These are phyloP conservation scores for Phaonia tiefii DNA, from an alignment of 2,888 invertebrate species.

Conservation along the genomic window DNA sequence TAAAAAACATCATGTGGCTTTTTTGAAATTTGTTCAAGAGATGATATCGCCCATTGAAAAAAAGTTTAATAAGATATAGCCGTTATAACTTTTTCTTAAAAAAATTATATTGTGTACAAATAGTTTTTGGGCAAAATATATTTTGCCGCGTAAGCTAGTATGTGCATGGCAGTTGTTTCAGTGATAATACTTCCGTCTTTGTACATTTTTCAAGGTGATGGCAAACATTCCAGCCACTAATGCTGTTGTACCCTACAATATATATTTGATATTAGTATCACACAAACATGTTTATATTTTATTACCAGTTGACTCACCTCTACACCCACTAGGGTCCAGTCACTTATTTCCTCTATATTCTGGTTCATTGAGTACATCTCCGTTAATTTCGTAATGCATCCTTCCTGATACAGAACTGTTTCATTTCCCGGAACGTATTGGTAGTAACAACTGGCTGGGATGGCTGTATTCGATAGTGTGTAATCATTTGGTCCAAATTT, in stretches of 20 bases:
- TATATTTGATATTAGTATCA: too few relatives aligned
- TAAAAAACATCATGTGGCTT: too few relatives aligned
- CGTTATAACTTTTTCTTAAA: too few relatives aligned
- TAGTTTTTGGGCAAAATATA: too few relatives aligned
- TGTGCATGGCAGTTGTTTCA: conserved; percentile 45
- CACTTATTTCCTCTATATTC: conserved; percentile 72
- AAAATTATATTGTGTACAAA: too few relatives aligned
- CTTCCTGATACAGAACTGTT: conserved; percentile 70
- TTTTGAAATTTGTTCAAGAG: too few relatives aligned
- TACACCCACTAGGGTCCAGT: conserved; percentile 74
- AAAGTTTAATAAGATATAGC: too few relatives aligned
- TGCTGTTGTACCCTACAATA: conserved; percentile 71
- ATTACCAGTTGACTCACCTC: conserved; percentile 68
- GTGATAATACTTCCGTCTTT: conserved; percentile 72
- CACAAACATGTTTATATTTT: neutral
- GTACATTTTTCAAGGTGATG: conserved; percentile 72
- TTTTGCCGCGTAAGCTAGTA: too few relatives aligned
- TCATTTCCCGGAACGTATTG: conserved; percentile 70
- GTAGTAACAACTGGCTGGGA: conserved; percentile 74
- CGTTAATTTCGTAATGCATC: conserved; percentile 70
- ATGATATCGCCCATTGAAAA: too few relatives aligned
- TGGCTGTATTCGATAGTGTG: conserved; percentile 64
- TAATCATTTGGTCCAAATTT: conserved; percentile 73
- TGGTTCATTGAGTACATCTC: conserved; percentile 70
- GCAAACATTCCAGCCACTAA: conserved; percentile 73